phyloP scores from a whole-genome alignment of 2,113 vertebrate genomes.

The Rhineura floridana region DNA sequence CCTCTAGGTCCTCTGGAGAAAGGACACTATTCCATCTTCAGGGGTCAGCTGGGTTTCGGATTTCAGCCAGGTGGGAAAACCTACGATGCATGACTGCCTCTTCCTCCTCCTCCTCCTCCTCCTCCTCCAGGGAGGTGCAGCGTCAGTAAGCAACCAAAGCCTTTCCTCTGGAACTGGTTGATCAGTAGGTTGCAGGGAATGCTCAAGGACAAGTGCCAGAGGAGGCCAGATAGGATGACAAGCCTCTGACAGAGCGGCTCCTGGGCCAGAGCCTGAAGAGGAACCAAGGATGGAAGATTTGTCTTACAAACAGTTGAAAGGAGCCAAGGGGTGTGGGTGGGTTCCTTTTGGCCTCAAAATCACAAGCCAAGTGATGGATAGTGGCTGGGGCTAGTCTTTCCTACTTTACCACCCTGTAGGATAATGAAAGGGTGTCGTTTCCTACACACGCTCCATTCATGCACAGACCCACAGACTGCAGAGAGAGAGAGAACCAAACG shows the following conservation, averaged over 20 bases:
- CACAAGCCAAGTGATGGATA: too few relatives aligned
- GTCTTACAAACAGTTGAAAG: too few relatives aligned
- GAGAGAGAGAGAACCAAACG: background rate
- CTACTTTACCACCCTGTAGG: too few relatives aligned
- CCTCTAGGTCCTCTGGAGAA: rapidly evolving
- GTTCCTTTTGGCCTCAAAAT: background rate
- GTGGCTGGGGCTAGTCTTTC: too few relatives aligned
- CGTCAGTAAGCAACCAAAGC: constrained; percentile 49
- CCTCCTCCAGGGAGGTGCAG: background rate
- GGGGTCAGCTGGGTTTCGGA: constrained; percentile 50
- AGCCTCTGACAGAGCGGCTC: rapidly evolving
- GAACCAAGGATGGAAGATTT: rapidly evolving
- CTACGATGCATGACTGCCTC: constrained; percentile 10
- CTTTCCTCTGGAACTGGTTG: constrained; percentile 18
- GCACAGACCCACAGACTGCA: too few relatives aligned
- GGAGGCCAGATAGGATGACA: constrained; percentile 15
- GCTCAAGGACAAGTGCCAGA: constrained; percentile 28
- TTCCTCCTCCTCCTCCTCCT: background rate
- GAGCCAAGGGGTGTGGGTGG: background rate
- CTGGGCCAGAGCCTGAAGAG: rapidly evolving
- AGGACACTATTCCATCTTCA: background rate
- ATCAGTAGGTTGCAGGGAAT: constrained; percentile 60
- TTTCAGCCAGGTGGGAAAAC: constrained; percentile 65
- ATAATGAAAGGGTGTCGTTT: background rate
- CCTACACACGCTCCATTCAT: background rate